Evolutionary conservation across 1,140 invertebrate genomes (phyloP).

Genomic region (Drosophila persimilis): DNA sequence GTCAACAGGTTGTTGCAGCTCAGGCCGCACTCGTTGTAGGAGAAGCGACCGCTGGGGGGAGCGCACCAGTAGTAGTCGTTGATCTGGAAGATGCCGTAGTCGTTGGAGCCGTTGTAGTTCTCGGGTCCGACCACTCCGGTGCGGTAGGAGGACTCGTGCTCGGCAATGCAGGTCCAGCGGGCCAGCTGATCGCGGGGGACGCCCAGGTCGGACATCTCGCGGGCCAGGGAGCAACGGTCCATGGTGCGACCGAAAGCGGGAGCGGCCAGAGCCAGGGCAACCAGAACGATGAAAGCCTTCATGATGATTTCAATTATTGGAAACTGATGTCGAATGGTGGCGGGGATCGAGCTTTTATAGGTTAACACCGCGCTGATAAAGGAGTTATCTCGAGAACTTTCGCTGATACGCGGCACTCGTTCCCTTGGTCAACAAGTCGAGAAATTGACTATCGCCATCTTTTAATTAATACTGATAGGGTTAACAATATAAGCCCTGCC

Average conservation of each 20-base stretch:
- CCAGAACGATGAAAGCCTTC: slow-evolving; percentile 60
- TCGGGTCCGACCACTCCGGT: slow-evolving; percentile 44
- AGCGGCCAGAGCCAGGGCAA: slow-evolving; percentile 60
- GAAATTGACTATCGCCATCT: too few relatives aligned
- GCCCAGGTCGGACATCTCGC: slow-evolving; percentile 69
- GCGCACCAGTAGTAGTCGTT: slow-evolving; percentile 76
- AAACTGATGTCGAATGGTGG: slow-evolving; percentile 11
- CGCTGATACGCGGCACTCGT: slow-evolving; percentile 7
- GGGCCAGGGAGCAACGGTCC: slow-evolving; percentile 74
- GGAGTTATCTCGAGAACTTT: not conserved
- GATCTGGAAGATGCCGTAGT: slow-evolving; percentile 80
- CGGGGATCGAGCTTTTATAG: slow-evolving; percentile 3
- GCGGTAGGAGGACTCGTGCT: slow-evolving; percentile 58
- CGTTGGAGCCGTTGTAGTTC: slow-evolving; percentile 69
- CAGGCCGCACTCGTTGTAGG: too few relatives aligned
- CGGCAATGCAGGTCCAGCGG: slow-evolving; percentile 62
- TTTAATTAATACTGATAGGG: too few relatives aligned
- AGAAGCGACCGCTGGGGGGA: slow-evolving; percentile 44
- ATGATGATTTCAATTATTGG: slow-evolving; percentile 41
- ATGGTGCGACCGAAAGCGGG: slow-evolving; percentile 67
- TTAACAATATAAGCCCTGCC: too few relatives aligned
- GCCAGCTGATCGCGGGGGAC: slow-evolving; percentile 62
- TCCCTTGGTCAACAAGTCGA: too few relatives aligned
- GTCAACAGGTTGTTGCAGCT: too few relatives aligned
- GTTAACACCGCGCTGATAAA: not conserved